A percentile compares a stretch with the other conserved stretches of the same genome.
phyloP scores from a whole-genome alignment of 2,113 vertebrate genomes.

The Petaurus breviceps region DNA sequence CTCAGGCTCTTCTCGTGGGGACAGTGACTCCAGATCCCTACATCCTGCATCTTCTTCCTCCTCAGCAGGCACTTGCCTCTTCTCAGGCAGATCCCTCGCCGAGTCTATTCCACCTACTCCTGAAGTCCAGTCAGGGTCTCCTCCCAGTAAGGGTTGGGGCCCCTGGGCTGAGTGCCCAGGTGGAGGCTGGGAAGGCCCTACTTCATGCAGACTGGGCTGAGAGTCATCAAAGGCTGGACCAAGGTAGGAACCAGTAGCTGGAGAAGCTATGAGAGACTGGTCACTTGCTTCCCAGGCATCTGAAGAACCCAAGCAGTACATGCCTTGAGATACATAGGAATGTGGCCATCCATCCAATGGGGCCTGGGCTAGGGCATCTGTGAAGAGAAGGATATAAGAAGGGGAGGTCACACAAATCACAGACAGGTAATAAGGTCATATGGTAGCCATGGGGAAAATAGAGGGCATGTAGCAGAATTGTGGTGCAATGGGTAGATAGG shows the following conservation, averaged over 20 bases:
- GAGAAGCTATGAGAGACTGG: constrained; percentile 93
- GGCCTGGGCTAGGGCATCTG: constrained; percentile 92
- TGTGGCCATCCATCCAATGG: constrained; percentile 98
- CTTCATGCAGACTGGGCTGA: constrained; percentile 88
- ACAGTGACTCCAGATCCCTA: constrained; percentile 93
- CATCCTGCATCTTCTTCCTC: constrained; percentile 93
- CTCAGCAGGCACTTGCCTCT: constrained; percentile 83
- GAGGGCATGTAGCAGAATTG: background rate
- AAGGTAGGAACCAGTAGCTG: constrained; percentile 91
- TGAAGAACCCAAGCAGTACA: constrained; percentile 97
- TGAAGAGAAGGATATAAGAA: constrained; percentile 60
- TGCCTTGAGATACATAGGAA: constrained; percentile 97
- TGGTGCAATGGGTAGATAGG: background rate
- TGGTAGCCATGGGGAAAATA: background rate
- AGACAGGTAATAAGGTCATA: background rate
- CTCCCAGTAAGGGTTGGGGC: constrained; percentile 61
- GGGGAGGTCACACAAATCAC: background rate
- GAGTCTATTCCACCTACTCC: constrained; percentile 74
- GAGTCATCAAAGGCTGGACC: constrained; percentile 87
- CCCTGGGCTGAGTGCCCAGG: constrained; percentile 74
- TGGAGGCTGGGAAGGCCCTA: constrained; percentile 90
- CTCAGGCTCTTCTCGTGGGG: constrained; percentile 92
- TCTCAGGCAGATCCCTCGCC: constrained; percentile 88
- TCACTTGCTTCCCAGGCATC: constrained; percentile 98
- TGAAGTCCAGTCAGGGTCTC: constrained; percentile 69